Base-by-base conservation (phyloP, 1,140 invertebrate species). In the Pseudomyrmex pallidus region DNA sequence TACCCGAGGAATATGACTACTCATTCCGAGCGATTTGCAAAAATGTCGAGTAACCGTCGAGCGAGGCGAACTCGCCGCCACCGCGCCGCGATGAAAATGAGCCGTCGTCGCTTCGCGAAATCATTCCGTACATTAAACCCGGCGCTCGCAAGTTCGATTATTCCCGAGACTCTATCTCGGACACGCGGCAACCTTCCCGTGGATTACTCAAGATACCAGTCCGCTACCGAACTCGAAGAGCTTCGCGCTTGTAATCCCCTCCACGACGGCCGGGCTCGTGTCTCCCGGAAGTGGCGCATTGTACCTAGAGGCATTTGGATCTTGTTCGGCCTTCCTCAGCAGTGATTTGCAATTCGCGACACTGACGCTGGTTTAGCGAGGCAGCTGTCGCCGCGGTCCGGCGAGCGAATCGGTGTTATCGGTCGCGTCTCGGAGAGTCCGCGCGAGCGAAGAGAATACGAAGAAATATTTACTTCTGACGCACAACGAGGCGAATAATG, bases 301-400 rank as follows among this genome's bases (percentile, higher is more conserved):
- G 70, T 80, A 68, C 76, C 85, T 73, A 44, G 52, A 82, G 82
- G 82, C 87, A 77, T 78, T 74, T 82, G 73, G 67, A 86, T 89
- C 88, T 83, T 84, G 77, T 82, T 87, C 89, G 80, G 56, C 78
- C 85, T 87, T 87, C 76, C 87, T 56, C 74, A 15, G 70, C 84
- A 44, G 67, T 84, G 84, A 86, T 89, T 89, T 89, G 76, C 87
- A 88, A 89, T 89, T 88, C 87, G 84, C 74, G 74, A 83, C 87
- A 89, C 67, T 80, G 82, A 82, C 66, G 59, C 67, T 44, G 74
- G 52, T 82, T 86, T 84, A 88, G 67, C 59, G 61, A 66, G 59
- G 62, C 85, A 82, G 85, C 44, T 83, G 70, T 76, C 50, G 73
- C 59, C 50, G 20, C 15, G 48, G 63, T 80, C 68, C 82, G 44